Evolutionary conservation across 37 sponge, comb jelly and placozoan genomes (phyloP).

Genomic region (Agelas oroides): DNA sequence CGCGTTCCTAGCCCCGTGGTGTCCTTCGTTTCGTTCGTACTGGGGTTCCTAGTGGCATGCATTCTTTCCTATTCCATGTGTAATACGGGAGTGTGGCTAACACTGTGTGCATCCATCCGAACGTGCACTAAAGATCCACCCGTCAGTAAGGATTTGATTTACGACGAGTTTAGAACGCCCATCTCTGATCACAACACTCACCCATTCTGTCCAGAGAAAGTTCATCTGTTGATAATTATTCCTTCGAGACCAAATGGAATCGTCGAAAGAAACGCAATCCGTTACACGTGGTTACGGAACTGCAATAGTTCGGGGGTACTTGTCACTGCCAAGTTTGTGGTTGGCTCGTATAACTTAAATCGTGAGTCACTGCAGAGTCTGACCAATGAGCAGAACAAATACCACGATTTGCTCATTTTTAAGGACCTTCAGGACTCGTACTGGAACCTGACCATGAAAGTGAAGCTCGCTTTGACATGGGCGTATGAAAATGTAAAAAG

Average conservation of each 20-base stretch:
- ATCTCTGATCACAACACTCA: too few relatives aligned
- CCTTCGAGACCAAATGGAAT: constrained; percentile 5
- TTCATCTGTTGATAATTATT: constrained; percentile 6
- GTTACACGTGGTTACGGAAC: constrained; percentile 20
- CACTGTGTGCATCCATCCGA: not conserved
- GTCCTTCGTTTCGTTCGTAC: constrained; percentile 14
- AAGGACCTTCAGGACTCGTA: constrained; percentile 30
- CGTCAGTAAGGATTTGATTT: too few relatives aligned
- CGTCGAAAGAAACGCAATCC: constrained; percentile 3
- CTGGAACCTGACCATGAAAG: constrained; percentile 37
- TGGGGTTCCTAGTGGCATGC: constrained; percentile 10
- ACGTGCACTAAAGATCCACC: too few relatives aligned
- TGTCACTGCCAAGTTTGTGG: constrained; percentile 24
- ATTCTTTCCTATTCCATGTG: not conserved
- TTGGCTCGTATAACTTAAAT: constrained; percentile 7
- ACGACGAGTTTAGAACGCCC: too few relatives aligned
- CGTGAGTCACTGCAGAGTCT: not conserved
- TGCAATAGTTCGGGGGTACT: not conserved
- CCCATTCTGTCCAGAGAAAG: too few relatives aligned
- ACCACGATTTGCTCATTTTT: constrained; percentile 39
- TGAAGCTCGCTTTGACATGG: constrained; percentile 2
- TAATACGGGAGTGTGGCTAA: not conserved
- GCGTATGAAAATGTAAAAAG: not conserved
- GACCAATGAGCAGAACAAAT: not conserved
- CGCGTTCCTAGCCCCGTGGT: not conserved